Evolutionary conservation across 2,113 vertebrate genomes (phyloP).

Genomic region (Pristiophorus japonicus): DNA sequence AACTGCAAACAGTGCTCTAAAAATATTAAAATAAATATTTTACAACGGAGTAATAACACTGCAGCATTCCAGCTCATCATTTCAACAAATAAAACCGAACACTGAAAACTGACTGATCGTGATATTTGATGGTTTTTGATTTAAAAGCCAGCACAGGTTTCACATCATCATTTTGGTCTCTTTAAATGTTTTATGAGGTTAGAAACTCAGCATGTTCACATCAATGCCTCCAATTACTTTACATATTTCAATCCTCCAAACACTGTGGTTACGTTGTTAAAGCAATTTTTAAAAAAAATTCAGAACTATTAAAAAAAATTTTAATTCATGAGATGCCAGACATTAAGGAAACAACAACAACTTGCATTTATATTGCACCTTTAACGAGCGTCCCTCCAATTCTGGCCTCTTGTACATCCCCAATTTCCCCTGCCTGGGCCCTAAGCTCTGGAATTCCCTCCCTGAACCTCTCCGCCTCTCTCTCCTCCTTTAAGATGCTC

Average conservation of each 20-base stretch:
- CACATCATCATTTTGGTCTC: neutral
- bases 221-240: neutral
- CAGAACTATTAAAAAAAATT: neutral
- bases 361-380: neutral
- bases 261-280: neutral
- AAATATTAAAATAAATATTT: constrained; percentile 10
- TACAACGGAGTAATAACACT: neutral
- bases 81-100: neutral
- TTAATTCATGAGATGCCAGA: neutral
- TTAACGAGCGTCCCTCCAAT: neutral
- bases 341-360: neutral
- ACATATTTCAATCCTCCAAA: neutral
- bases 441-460: neutral
- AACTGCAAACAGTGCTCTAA: neutral
- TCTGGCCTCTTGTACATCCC: neutral
- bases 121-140: neutral
- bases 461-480: neutral
- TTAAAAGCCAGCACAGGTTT: neutral
- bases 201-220: neutral
- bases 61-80: neutral
- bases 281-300: neutral
- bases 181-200: neutral
- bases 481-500: neutral
- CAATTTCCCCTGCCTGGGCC: neutral
- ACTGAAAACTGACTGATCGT: neutral